A percentile compares a stretch with the other conserved stretches of the same genome.
phyloP scores from a whole-genome alignment of 2,113 vertebrate species.

The Xenus cinereus region DNA sequence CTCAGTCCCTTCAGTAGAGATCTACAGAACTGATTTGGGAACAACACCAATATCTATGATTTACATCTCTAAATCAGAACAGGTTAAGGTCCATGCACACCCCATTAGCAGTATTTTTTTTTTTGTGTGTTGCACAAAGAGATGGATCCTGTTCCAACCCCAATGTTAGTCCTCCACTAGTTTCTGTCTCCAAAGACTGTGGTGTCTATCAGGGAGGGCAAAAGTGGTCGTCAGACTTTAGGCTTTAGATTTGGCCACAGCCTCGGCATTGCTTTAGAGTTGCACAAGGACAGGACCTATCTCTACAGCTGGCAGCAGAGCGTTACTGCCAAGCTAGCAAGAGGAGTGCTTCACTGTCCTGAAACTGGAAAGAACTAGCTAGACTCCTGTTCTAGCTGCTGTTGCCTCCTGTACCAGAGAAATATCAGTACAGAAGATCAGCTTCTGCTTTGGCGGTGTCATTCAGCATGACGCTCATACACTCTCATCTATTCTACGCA shows the following conservation, averaged over 20 bases:
- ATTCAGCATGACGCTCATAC: not conserved
- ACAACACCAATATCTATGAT: not conserved
- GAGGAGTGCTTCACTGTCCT: not conserved
- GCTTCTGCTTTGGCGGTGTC: not conserved
- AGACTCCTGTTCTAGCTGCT: not conserved
- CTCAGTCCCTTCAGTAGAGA: not conserved
- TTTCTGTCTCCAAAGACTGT: not conserved
- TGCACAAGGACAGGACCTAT: not conserved
- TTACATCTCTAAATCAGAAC: not conserved
- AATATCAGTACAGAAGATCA: not conserved
- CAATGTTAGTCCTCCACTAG: not conserved
- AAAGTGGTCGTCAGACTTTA: not conserved
- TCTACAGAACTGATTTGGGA: not conserved
- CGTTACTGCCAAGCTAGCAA: not conserved
- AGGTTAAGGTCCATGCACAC: not conserved
- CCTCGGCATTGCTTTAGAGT: not conserved
- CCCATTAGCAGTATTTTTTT: not conserved
- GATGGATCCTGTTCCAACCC: not conserved
- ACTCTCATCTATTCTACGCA: not conserved
- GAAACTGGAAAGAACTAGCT: not conserved
- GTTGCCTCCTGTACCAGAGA: not conserved
- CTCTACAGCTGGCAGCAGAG: not conserved
- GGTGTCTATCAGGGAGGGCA: not conserved
- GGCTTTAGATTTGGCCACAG: not conserved
- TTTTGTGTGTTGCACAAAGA: not conserved